Percentiles rank a stretch among this genome's conserved stretches.
Evolutionary conservation across 1,140 invertebrate genomes (phyloP).

Genomic region (Arion vulgaris): DNA sequence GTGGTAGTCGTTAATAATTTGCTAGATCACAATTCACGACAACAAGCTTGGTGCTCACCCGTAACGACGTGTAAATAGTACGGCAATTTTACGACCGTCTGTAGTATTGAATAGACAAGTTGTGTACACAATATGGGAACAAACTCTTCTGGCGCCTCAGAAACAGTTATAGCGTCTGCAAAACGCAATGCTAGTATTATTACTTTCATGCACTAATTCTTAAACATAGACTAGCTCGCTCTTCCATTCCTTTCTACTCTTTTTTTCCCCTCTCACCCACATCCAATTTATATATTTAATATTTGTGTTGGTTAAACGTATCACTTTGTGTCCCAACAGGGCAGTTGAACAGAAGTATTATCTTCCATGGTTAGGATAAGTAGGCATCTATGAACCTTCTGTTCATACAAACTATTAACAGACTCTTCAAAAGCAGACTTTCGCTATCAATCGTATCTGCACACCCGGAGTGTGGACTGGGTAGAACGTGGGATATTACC

Average conservation of each 20-base stretch:
- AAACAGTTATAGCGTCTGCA: too few species aligned
- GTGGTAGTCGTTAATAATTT: too few species aligned
- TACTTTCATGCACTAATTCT: neutral
- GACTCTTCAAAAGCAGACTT: conserved; percentile 34
- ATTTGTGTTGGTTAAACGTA: neutral
- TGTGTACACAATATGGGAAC: too few species aligned
- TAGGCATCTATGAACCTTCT: conserved; percentile 2
- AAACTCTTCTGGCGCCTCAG: too few species aligned
- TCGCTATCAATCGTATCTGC: conserved; percentile 26
- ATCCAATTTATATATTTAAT: neutral
- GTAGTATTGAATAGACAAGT: too few species aligned
- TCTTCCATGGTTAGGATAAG: conserved; percentile 17
- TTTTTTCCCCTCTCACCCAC: neutral
- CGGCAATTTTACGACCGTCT: too few species aligned
- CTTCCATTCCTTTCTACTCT: neutral
- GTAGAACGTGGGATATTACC: too few species aligned
- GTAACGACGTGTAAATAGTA: too few species aligned
- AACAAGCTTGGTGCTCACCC: too few species aligned
- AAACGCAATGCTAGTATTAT: too few species aligned
- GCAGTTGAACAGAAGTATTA: neutral
- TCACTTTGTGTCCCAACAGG: neutral
- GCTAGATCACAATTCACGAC: too few species aligned
- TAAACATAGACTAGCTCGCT: neutral
- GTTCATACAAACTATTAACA: neutral
- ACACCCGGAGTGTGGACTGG: conserved; percentile 18